Evolutionary conservation across 2,113 vertebrate genomes (phyloP).

Genomic region (Chascanopsetta lugubris): DNA sequence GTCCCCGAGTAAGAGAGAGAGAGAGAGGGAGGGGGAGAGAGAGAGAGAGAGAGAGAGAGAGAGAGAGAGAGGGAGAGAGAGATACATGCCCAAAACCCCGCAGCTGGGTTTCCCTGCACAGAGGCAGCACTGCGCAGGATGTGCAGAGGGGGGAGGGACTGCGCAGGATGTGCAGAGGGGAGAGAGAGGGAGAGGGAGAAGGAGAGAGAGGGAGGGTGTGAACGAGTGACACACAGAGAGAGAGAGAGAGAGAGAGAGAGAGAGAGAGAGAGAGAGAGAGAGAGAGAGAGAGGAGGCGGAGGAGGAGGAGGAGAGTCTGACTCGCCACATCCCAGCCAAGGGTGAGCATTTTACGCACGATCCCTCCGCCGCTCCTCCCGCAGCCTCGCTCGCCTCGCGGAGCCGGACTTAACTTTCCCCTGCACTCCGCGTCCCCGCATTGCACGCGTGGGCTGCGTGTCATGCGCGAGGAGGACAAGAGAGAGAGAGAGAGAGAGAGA

Average conservation of each 20-base stretch:
- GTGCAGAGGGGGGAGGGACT: background rate
- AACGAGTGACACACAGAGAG: no score
- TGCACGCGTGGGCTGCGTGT: background rate
- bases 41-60: no score
- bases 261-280: constrained; percentile 8
- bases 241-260: constrained; percentile 4
- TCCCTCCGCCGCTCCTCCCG: constrained; percentile 44
- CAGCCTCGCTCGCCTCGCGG: constrained; percentile 19
- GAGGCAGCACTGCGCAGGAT: constrained; percentile 66
- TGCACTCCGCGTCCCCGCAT: no score
- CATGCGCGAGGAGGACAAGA: background rate
- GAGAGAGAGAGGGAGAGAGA: no score
- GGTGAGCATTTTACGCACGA: constrained; percentile 70
- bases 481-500: no score
- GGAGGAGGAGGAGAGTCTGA: constrained; percentile 34
- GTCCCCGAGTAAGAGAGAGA: constrained; percentile 28
- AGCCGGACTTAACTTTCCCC: no score
- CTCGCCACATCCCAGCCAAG: constrained; percentile 57
- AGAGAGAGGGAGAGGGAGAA: constrained; percentile 12
- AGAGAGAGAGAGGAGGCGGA: constrained; percentile 7
- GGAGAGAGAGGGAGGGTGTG: constrained; percentile 13
- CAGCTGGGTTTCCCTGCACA: constrained; percentile 72
- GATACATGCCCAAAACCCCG: constrained; percentile 50
- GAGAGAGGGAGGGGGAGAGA: no score
- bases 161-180: background rate